Evolutionary conservation across 92 coral and sea anemone species (phyloP), one percentile per base, ranked within the genome.

Genomic region (Palythoa caribaeorum): DNA sequence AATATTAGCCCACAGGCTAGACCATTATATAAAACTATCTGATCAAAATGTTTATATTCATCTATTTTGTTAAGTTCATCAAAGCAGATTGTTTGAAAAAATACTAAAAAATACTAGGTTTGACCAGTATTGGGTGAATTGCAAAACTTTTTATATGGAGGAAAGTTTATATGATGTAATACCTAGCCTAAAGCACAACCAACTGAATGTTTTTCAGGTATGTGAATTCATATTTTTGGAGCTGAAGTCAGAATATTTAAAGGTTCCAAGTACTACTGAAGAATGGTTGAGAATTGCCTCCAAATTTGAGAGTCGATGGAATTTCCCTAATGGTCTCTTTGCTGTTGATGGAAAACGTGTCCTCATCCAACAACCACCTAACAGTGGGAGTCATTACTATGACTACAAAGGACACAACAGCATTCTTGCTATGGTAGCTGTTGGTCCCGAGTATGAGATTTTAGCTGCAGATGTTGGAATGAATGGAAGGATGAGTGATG

Each of bases 381-480:
- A 85, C 78, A 85, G 87, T 68, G 92, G 90, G 35, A 85, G 86
- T 28, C 87, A 89, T 40, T 88, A 39, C 35, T 73, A 72, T 68
- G 88, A 88, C n/a, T 88, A 88, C 70, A 81, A 88, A 71, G 91
- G 91, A 19, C 36, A 86, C 63, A 86, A 76, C 84, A 78, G 86
- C 66, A 87, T 87, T 38, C 78, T 87, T 63, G 86, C 86, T 15
- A 87, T 78, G 71, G 90, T 78, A 38, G 71, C 71, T 35, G 90
- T 87, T 39, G 90, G 86, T 65, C 76, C 83, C 1, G 92, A 92
- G 78, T 88, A 92, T 38, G 90, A 89, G 92, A 84, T 88, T 75
- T 38, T 88, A 16, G 74, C 86, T 71, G 94, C 85, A 36, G 90
- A 88, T 85, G 92, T 92, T 12, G 92, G 94, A 6, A 69, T 83